phyloP scores from a whole-genome alignment of 1,140 invertebrate genomes.

The Bombus superbus region DNA sequence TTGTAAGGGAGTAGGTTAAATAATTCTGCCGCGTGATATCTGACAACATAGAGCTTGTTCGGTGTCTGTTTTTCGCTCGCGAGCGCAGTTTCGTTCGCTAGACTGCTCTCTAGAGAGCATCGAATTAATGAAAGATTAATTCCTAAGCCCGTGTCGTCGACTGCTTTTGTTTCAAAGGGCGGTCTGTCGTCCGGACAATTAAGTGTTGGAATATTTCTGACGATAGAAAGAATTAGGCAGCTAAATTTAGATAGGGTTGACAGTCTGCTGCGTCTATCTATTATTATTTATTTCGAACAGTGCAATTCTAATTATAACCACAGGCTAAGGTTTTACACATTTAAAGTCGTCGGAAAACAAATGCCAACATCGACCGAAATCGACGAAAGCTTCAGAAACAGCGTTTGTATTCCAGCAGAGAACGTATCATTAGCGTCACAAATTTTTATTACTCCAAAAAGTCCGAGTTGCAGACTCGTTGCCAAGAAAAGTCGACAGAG shows the following conservation, averaged over 20 bases:
- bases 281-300: too few species aligned
- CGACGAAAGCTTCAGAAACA: background rate
- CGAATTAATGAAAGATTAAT: slow-evolving; percentile 37
- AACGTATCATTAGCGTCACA: background rate
- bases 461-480: background rate
- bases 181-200: too few species aligned
- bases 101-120: slow-evolving; percentile 16
- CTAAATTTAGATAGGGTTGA: too few species aligned
- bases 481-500: background rate
- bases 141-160: too few species aligned
- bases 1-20: slow-evolving; percentile 29
- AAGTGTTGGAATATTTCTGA: background rate
- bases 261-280: too few species aligned
- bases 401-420: background rate
- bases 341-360: too few species aligned
- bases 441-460: background rate
- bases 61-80: background rate
- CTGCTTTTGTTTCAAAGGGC: background rate
- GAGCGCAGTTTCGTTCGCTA: slow-evolving; percentile 21
- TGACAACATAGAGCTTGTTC: background rate
- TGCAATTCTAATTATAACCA: too few species aligned
- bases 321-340: too few species aligned
- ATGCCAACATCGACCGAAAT: background rate
- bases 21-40: slow-evolving; percentile 44
- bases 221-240: too few species aligned